Conservation (phyloP, 1,140 invertebrate genomes). For the Cotesia chilonis region DNA sequence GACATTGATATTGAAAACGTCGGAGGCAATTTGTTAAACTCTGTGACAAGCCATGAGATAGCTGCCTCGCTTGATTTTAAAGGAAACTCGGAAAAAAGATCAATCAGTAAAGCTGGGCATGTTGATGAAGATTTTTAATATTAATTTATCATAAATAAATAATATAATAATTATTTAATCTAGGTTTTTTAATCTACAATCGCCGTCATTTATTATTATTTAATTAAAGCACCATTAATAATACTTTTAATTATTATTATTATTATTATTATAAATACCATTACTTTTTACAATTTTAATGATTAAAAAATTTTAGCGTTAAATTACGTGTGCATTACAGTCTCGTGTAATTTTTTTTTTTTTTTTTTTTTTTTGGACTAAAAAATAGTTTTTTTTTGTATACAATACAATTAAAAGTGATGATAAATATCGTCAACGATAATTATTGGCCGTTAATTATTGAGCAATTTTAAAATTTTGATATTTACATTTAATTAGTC, state of each 20-base stretch:
- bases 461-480: conserved; percentile 10
- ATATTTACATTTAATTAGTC: conserved; percentile 1
- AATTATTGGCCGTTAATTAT: conserved; percentile 10
- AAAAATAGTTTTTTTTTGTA: background rate
- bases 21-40: conserved; percentile 52
- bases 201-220: background rate
- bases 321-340: background rate
- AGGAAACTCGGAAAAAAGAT: conserved; percentile 52
- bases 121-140: conserved; percentile 61
- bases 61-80: conserved; percentile 52
- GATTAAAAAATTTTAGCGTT: background rate
- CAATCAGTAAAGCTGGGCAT: conserved; percentile 57
- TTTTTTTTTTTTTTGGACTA: background rate
- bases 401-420: background rate
- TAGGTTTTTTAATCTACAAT: background rate
- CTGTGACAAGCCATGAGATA: conserved; percentile 44
- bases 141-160: background rate
- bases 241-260: background rate
- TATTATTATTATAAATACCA: conserved; percentile 5
- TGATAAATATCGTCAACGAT: too few relatives aligned
- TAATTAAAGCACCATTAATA: conserved; percentile 5
- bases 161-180: background rate
- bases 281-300: conserved; percentile 4
- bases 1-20: conserved; percentile 34
- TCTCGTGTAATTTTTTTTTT: conserved; percentile 3